phyloP scores from a whole-genome alignment of 2,797 vertebrate genomes.

The Ctenopoma kingsleyae region DNA sequence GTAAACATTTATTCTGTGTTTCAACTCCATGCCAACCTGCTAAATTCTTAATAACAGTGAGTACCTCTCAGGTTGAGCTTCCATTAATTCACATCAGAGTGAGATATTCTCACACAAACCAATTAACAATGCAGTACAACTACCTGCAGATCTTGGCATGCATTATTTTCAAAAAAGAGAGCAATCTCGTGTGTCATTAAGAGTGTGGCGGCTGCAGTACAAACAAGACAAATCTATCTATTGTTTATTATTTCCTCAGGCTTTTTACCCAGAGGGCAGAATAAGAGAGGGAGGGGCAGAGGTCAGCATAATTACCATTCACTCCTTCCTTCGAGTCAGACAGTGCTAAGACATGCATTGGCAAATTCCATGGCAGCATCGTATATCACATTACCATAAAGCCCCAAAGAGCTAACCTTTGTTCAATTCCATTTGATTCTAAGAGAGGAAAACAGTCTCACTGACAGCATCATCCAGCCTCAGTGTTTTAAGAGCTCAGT shows the following conservation, averaged over 20 bases:
- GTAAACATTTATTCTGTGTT: constrained; percentile 92
- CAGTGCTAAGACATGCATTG: constrained; percentile 81
- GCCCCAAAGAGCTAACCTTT: constrained; percentile 83
- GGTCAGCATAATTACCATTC: constrained; percentile 84
- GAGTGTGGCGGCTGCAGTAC: constrained; percentile 64
- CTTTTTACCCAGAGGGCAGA: constrained; percentile 81
- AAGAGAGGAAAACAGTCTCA: constrained; percentile 69
- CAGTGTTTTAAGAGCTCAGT: constrained; percentile 76
- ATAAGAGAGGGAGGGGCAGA: constrained; percentile 77
- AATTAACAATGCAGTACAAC: constrained; percentile 74
- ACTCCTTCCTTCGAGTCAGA: constrained; percentile 78
- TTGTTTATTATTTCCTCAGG: constrained; percentile 84
- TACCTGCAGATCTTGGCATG: constrained; percentile 70
- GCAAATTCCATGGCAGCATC: constrained; percentile 81
- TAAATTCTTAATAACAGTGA: constrained; percentile 95
- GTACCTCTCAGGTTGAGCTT: constrained; percentile 69
- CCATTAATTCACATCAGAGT: constrained; percentile 78
- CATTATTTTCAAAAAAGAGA: constrained; percentile 72
- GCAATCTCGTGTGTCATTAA: constrained; percentile 72
- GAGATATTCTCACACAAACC: constrained; percentile 69
- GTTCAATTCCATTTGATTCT: constrained; percentile 82
- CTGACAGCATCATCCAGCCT: constrained; percentile 73
- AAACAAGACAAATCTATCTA: constrained; percentile 84
- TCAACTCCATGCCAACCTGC: constrained; percentile 87
- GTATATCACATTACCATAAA: constrained; percentile 84